Base-by-base conservation (phyloP, 2,888 invertebrate genomes). In the Andrena flavipes region DNA sequence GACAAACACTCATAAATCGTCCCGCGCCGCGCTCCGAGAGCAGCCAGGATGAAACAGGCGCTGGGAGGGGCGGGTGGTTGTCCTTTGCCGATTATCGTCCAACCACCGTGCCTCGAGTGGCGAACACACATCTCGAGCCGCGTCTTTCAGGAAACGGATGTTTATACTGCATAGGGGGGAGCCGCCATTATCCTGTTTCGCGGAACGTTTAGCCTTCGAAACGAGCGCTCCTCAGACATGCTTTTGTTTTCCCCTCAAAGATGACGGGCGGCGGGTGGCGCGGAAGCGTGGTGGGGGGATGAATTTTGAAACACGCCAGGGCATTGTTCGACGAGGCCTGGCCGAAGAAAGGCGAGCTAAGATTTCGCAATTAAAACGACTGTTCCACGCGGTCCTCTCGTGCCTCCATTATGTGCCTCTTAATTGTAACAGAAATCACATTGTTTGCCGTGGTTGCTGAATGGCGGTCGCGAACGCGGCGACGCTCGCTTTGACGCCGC, bases 361-460 rank as follows among this genome's bases (percentile, higher is more conserved):
- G 75, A 68, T 68, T 26, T 33, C 26, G 67, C 75, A 75, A 78
- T 78, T 75, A 78, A 78, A 78, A 75, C 77, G 62, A 68, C 77
- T n/a, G 16, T 16, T 56, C 13, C 23, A 2, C 23, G 3, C 56
- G 26, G 51, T 3, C 51, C 4, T 30, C 54, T 68, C 51, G 51
- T 56, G 5, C 20, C 56, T 5, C 70, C 60, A 60, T 77, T 71
- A 71, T 20, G 49, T 26, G 67, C 2, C 78, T 20, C 67, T 72
- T 78, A 78, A 80, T 80, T 68, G 62, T 54, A 60, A 67, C 60
- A 23, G 67, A 62, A 67, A 77, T 74, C 62, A 64, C 20, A 74
- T 67, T 74, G 77, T 72, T 76, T 63, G 20, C 8, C 16, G n/a
- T 23, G 30, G 72, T 59, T 72, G 30, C 33, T 62, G 71, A 71